A percentile compares a stretch with the other conserved stretches of the same genome.
Conservation (phyloP, 2,113 vertebrate species). For the Pseudorhombus dupliciocellatus region DNA sequence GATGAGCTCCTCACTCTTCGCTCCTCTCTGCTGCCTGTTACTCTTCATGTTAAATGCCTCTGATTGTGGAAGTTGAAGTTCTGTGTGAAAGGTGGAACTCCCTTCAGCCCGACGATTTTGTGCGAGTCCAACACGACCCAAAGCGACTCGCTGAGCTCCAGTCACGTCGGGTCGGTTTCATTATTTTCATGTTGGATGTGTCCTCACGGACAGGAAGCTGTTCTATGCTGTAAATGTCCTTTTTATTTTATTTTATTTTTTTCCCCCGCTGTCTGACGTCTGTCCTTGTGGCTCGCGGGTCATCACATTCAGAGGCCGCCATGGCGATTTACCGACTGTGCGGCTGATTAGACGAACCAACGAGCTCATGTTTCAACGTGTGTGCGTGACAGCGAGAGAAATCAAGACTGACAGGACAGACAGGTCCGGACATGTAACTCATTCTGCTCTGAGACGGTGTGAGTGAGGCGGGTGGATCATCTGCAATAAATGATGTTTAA, state of each 20-base stretch:
- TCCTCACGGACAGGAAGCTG: neutral
- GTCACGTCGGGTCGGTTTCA: conserved; percentile 1
- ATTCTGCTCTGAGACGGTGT: conserved; percentile 31
- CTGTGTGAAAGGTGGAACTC: no score
- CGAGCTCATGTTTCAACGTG: conserved; percentile 13
- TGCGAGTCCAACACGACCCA: conserved; percentile 27
- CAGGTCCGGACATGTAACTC: conserved; percentile 45
- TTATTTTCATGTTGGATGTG: conserved; percentile 12
- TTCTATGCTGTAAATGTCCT: conserved; percentile 7
- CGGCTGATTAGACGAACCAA: conserved; percentile 21
- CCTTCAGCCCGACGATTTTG: neutral
- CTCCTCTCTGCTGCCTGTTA: conserved; percentile 14
- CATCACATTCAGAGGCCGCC: conserved; percentile 10
- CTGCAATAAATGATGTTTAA: conserved; percentile 75
- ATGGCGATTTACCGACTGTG: conserved; percentile 27
- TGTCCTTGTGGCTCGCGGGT: conserved; percentile 2
- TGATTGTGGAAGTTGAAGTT: conserved; percentile 16
- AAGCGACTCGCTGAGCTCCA: conserved; percentile 23
- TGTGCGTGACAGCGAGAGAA: conserved; percentile 7
- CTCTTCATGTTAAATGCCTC: neutral
- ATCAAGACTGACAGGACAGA: conserved; percentile 42
- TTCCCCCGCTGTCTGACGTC: conserved; percentile 7
- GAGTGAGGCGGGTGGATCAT: conserved; percentile 49
- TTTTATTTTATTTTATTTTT: conserved; percentile 7
- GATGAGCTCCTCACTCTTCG: conserved; percentile 7